A percentile compares a stretch with the other conserved stretches of the same genome.
These are phyloP conservation scores for Neomorphus geoffroyi DNA, from an alignment of 2,797 vertebrate species.

Conservation along the genomic window DNA sequence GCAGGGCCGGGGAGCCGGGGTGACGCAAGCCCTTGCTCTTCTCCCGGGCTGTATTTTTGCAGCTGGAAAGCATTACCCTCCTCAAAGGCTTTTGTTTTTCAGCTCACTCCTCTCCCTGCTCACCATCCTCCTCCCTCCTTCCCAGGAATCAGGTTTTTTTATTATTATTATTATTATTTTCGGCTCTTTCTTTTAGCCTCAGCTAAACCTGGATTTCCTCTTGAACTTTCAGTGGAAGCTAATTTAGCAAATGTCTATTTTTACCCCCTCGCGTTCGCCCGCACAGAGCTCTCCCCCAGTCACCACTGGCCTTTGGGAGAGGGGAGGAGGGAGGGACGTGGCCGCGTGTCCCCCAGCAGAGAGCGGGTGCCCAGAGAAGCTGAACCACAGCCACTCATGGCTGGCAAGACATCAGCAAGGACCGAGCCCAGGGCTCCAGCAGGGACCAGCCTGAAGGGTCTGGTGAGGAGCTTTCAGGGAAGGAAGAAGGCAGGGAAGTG, in stretches of 20 bases:
- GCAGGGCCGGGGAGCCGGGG: neutral
- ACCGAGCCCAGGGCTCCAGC: neutral
- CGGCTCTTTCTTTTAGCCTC: neutral
- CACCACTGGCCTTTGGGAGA: neutral
- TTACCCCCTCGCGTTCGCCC: neutral
- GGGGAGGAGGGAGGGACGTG: neutral
- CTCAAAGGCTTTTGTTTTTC: slow-evolving; percentile 79
- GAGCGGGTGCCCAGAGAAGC: fast-evolving
- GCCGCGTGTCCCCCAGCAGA: fast-evolving
- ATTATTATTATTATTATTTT: neutral
- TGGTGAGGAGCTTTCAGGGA: fast-evolving
- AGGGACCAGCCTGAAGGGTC: neutral
- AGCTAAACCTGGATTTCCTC: slow-evolving; percentile 54
- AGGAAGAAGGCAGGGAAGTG: fast-evolving
- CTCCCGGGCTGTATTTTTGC: slow-evolving; percentile 75
- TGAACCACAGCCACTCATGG: neutral
- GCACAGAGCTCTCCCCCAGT: neutral
- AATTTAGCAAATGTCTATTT: neutral
- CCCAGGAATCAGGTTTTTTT: neutral
- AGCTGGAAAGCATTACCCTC: slow-evolving; percentile 79
- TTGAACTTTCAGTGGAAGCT: neutral
- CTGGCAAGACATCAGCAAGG: fast-evolving
- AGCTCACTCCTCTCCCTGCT: slow-evolving; percentile 33
- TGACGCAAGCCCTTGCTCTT: slow-evolving; percentile 34
- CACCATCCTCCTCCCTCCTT: neutral